phyloP scores from a whole-genome alignment of 2,888 invertebrate genomes.

The Erebia palarica region DNA sequence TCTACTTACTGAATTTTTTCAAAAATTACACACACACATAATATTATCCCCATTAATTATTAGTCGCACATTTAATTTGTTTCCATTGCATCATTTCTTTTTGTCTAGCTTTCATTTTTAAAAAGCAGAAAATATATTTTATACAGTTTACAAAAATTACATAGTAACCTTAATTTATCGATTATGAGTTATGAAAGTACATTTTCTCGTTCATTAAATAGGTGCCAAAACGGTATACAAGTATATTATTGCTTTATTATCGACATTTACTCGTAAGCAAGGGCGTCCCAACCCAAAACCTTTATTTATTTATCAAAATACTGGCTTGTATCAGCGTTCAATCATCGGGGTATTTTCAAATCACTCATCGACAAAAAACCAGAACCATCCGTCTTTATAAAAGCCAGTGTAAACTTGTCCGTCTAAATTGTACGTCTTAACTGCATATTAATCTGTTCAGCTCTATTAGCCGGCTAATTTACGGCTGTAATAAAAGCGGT shows the following conservation, averaged over 20 bases:
- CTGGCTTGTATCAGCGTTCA: conserved; percentile 75
- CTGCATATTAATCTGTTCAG: conserved; percentile 72
- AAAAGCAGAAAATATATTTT: too few relatives aligned
- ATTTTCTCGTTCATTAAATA: too few relatives aligned
- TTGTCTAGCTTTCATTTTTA: too few relatives aligned
- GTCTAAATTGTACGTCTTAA: conserved; percentile 71
- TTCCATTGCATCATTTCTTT: too few relatives aligned
- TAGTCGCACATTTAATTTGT: too few relatives aligned
- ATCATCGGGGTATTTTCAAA: conserved; percentile 74
- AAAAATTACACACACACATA: too few relatives aligned
- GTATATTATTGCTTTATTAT: conserved; percentile 13
- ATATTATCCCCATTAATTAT: too few relatives aligned
- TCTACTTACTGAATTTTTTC: too few relatives aligned
- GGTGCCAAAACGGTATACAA: too few relatives aligned
- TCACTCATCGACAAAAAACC: conserved; percentile 63
- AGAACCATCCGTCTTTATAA: conserved; percentile 78
- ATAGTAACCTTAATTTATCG: too few relatives aligned
- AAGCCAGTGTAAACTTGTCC: conserved; percentile 65
- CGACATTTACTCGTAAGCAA: conserved; percentile 34
- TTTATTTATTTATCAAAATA: conserved; percentile 76
- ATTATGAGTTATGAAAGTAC: too few relatives aligned
- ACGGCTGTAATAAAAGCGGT: conserved; percentile 62
- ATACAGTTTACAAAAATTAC: too few relatives aligned
- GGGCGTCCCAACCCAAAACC: conserved; percentile 48
- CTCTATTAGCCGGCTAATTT: conserved; percentile 64